phyloP scores from a whole-genome alignment of 2,113 vertebrate species.

The Bolborhynchus lineola region DNA sequence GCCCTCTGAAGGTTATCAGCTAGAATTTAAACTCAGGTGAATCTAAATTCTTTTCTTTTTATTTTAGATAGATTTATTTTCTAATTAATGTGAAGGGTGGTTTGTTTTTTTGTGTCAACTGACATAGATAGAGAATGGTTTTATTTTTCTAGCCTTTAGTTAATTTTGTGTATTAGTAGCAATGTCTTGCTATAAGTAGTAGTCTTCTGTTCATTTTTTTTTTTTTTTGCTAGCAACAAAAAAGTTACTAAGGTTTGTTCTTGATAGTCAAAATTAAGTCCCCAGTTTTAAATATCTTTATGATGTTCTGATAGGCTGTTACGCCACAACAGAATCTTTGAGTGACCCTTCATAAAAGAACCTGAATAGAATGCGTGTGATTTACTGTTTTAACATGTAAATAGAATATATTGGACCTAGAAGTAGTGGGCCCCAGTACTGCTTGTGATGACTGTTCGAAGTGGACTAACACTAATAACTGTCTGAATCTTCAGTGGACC shows the following conservation, averaged over 20 bases:
- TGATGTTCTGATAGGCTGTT: neutral
- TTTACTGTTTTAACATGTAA: neutral
- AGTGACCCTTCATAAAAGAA: neutral
- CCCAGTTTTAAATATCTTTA: neutral
- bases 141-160: conserved; percentile 31
- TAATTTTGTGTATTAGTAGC: neutral
- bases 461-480: neutral
- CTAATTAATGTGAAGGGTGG: neutral
- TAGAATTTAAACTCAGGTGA: conserved; percentile 32
- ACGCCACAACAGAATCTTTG: neutral
- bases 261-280: neutral
- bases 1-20: neutral
- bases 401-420: neutral
- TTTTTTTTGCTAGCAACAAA: conserved; percentile 2
- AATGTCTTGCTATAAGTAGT: neutral
- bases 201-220: neutral
- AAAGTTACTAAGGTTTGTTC: neutral
- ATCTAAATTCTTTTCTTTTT: neutral
- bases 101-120: neutral
- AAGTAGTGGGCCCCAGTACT: neutral
- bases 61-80: neutral
- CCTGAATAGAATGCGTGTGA: neutral
- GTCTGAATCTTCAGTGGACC: neutral
- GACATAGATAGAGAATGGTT: neutral
- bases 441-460: neutral